Evolutionary conservation across 2,888 invertebrate species (phyloP), one percentile per base, ranked within the genome.

Genomic region (Rhingia rostrata): DNA sequence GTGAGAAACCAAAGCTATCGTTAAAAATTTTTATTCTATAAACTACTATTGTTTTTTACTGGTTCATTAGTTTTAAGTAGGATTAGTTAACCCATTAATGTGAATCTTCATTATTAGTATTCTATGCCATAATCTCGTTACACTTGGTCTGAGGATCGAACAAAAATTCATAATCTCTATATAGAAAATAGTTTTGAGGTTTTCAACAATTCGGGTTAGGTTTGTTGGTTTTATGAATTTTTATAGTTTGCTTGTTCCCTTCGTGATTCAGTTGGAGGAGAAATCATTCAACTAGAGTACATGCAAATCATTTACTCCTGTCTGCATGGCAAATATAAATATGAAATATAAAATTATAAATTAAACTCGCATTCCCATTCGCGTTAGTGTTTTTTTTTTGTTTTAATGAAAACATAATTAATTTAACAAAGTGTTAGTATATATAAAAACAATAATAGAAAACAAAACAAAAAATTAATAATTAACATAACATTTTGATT

Each of bases 191-290:
- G 32, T 51, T 63, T 80, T 80, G 80, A 81, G 74, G 63, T 74
- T 74, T 74, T 69, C 54, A 80, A 73, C 60, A 80, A 73, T 61
- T 73, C 73, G 72, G 60, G 47, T 67, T 60, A 43, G 14, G 14
- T 35, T 58, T 39, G 9, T 58, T 14, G 33, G 10, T 56, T 12
- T 58, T 45, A 10, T n/a, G 33, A 33, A 9, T 75, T 33, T 61
- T 54, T 61, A 39, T 73, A 12, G 39, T 79, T 22, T 22, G 22
- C 2, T 22, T 74, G 64, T 81, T 70, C 64, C 70, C 70, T 69
- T 81, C 58, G 75, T 64, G 39, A 58, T 51, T 64, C 10, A 32
- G 53, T 53, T 72, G 64, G n/a, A 66, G 22, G 37, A 70, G 12
- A 12, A 22, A 56, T 22, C 22, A 45, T 32, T 32, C 2, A 60